A percentile compares a stretch with the other conserved stretches of the same genome.
These are phyloP conservation scores for Pseudonaja textilis DNA, from an alignment of 2,113 vertebrate genomes.

Conservation along the genomic window DNA sequence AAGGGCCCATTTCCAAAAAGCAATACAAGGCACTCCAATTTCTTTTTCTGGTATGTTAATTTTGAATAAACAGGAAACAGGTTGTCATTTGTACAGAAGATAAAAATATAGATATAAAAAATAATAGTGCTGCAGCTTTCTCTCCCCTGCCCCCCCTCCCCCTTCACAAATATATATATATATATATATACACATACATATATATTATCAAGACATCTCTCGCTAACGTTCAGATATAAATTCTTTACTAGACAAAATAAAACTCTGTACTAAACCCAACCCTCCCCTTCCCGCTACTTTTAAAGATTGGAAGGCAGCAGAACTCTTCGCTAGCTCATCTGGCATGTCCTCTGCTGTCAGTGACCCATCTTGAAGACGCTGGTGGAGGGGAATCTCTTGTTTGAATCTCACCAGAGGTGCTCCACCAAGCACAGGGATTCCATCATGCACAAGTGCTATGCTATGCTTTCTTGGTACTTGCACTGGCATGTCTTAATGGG, in stretches of 20 bases:
- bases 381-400: background rate
- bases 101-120: conserved; percentile 24
- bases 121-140: conserved; percentile 5
- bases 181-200: conserved; percentile 17
- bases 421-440: background rate
- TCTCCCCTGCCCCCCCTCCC: background rate
- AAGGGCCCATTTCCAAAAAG: background rate
- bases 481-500: background rate
- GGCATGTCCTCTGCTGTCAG: background rate
- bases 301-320: background rate
- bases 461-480: background rate
- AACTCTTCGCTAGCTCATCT: background rate
- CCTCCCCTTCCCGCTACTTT: conserved; percentile 4
- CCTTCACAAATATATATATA: background rate
- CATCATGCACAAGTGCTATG: background rate
- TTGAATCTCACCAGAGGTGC: background rate
- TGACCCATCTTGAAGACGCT: no score
- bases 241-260: conserved; percentile 73
- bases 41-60: background rate
- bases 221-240: conserved; percentile 53
- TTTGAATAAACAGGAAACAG: background rate
- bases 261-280: conserved; percentile 43
- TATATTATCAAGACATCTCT: conserved; percentile 26
- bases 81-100: background rate
- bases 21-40: background rate